phyloP scores from a whole-genome alignment of 2,797 vertebrate species.

The Poeciliopsis turneri region DNA sequence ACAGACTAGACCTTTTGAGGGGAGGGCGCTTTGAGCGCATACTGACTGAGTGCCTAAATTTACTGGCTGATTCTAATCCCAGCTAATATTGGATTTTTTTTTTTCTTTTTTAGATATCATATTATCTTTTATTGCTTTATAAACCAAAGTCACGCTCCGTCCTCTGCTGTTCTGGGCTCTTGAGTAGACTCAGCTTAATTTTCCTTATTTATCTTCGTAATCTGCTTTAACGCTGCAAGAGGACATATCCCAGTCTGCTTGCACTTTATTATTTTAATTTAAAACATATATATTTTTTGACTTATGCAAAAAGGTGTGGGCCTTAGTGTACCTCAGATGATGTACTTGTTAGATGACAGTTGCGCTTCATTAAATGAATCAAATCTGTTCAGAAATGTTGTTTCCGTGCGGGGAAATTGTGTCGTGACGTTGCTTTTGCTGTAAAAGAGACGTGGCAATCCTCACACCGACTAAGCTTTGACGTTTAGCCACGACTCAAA shows the following conservation, averaged over 20 bases:
- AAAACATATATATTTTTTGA: not conserved
- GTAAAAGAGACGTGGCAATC: not conserved
- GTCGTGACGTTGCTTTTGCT: not conserved
- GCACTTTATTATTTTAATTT: not conserved
- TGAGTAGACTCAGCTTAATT: not conserved
- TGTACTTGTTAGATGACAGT: not conserved
- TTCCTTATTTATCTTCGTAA: not conserved
- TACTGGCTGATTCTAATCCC: not conserved
- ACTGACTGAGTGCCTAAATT: not conserved
- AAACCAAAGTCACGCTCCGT: not conserved
- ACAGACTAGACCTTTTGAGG: constrained; percentile 15
- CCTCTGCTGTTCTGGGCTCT: not conserved
- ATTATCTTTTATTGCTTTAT: not conserved
- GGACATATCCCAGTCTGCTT: not conserved
- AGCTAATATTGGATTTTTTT: not conserved
- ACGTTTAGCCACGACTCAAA: not conserved
- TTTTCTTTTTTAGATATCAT: not conserved
- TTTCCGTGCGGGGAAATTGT: not conserved
- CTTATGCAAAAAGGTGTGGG: not conserved
- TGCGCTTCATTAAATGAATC: not conserved
- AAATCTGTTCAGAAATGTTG: not conserved
- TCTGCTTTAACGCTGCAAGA: not conserved
- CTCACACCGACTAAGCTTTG: not conserved
- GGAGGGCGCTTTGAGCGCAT: not conserved
- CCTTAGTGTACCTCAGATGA: not conserved